Conservation (phyloP, 2,113 vertebrate genomes). For the Pitta sordida region DNA sequence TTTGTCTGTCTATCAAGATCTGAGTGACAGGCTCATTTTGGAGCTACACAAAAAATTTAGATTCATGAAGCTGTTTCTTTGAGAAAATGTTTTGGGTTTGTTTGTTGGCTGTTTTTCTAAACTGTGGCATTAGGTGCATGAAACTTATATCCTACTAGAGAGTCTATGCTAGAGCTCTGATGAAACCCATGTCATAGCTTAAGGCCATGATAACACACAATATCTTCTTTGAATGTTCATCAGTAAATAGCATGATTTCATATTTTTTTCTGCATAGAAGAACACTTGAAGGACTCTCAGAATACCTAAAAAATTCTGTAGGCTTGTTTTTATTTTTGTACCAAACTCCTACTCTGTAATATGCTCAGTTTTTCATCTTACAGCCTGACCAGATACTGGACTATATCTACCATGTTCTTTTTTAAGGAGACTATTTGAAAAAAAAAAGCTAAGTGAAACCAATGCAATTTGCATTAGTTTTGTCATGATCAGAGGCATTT, state of each 20-base stretch:
- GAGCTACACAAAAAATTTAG: background rate
- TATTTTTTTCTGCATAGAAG: conserved; percentile 1
- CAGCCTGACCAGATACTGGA: background rate
- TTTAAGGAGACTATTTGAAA: background rate
- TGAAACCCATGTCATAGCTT: background rate
- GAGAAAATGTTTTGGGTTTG: background rate
- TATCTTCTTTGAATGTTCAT: conserved; percentile 8
- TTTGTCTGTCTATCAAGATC: background rate
- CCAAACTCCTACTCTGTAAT: background rate
- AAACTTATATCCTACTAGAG: conserved; percentile 17
- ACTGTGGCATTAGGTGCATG: conserved; percentile 20
- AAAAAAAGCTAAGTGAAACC: background rate
- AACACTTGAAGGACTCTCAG: background rate
- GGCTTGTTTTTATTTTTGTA: background rate
- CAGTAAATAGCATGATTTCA: background rate
- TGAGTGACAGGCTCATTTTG: background rate
- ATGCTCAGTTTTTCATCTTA: background rate
- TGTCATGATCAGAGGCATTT: background rate
- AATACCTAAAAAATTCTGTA: conserved; percentile 1
- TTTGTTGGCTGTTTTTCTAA: background rate
- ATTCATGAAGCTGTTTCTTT: background rate
- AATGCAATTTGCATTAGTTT: background rate
- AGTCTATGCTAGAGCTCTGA: conserved; percentile 10
- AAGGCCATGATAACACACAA: background rate
- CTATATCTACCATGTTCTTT: background rate